A percentile compares a stretch with the other conserved stretches of the same genome.
Evolutionary conservation across 2,113 vertebrate genomes (phyloP).

Genomic region (Struthidea cinerea): DNA sequence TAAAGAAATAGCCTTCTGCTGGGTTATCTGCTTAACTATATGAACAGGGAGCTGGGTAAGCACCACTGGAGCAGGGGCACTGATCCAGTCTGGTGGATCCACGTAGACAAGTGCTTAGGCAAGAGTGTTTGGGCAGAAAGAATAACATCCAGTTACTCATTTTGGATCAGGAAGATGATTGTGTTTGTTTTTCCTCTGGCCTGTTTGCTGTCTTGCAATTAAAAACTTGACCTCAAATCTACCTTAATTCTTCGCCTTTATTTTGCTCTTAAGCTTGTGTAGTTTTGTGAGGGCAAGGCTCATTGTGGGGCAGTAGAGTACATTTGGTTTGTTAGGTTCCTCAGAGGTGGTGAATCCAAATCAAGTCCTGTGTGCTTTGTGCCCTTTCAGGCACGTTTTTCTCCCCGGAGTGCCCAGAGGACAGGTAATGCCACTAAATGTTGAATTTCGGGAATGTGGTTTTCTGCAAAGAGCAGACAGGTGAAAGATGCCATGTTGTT

Average conservation of each 20-base stretch:
- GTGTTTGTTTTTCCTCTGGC: background rate
- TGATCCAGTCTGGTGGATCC: background rate
- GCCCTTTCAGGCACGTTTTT: background rate
- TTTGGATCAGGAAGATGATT: background rate
- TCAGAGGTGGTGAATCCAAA: accelerated
- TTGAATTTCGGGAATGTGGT: background rate
- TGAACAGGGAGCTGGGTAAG: background rate
- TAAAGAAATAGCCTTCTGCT: background rate
- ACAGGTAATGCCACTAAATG: background rate
- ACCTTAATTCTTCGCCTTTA: background rate
- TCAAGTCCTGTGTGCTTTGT: background rate
- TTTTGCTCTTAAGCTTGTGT: background rate
- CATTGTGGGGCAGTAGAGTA: background rate
- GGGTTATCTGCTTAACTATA: background rate
- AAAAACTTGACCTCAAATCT: background rate
- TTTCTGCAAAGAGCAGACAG: background rate
- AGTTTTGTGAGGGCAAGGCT: background rate
- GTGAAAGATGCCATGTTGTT: background rate
- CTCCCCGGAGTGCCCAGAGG: accelerated
- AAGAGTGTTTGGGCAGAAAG: background rate
- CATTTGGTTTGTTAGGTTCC: background rate
- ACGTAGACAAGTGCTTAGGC: background rate
- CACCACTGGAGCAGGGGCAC: background rate
- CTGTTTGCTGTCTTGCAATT: background rate
- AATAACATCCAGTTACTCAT: background rate